These are phyloP conservation scores for Anguilla marmorata DNA, from an alignment of 2,797 vertebrate species.

Conservation along the genomic window DNA sequence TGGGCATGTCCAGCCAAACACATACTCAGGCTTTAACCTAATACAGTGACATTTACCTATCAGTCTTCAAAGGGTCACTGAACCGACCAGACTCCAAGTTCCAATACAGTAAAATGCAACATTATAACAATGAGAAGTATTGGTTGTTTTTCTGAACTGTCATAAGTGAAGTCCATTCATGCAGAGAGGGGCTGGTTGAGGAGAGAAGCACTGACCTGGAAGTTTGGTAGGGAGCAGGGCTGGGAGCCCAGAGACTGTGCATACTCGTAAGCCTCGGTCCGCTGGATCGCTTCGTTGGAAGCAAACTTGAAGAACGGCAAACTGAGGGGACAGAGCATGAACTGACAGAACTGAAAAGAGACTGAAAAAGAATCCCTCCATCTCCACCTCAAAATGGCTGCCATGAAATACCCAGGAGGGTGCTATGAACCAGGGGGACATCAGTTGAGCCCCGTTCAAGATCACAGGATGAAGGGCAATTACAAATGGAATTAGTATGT, in stretches of 20 bases:
- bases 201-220: slow-evolving; percentile 76
- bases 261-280: slow-evolving; percentile 96
- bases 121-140: background rate
- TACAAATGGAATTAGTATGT: background rate
- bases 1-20: background rate
- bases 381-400: background rate
- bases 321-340: slow-evolving; percentile 60
- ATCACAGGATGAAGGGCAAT: background rate
- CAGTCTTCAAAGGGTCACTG: background rate
- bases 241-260: slow-evolving; percentile 89
- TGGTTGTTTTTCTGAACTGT: background rate
- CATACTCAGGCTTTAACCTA: too few relatives aligned
- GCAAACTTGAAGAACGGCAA: slow-evolving; percentile 86
- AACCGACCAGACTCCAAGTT: background rate
- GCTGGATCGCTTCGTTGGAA: slow-evolving; percentile 90
- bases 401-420: background rate
- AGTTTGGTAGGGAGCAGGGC: slow-evolving; percentile 81
- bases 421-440: background rate
- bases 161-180: background rate
- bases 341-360: slow-evolving; percentile 16
- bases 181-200: background rate
- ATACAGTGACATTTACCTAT: background rate
- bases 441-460: background rate
- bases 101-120: background rate
- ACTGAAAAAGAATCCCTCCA: background rate